Evolutionary conservation across 2,797 vertebrate species (phyloP).

Genomic region (Amazona finschi): DNA sequence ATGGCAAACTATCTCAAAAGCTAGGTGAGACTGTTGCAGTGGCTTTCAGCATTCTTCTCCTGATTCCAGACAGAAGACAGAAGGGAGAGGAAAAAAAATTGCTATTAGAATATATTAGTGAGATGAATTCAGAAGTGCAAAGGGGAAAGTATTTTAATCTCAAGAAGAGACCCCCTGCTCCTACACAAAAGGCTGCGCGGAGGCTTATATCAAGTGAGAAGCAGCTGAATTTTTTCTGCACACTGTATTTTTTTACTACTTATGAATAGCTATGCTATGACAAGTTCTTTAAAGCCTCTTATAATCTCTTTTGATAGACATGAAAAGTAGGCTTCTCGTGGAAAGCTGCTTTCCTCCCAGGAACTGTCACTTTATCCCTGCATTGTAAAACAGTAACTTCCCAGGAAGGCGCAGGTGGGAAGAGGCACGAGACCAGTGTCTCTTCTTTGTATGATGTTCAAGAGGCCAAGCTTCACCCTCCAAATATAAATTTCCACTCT

Average conservation of each 20-base stretch:
- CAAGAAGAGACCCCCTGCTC: background rate
- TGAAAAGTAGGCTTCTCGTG: background rate
- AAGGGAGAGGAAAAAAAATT: background rate
- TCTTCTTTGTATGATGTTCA: background rate
- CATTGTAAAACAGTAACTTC: background rate
- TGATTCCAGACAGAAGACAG: background rate
- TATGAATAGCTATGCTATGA: background rate
- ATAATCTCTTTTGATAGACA: background rate
- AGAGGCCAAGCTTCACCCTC: background rate
- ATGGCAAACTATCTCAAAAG: background rate
- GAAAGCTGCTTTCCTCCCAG: background rate
- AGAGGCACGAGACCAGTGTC: background rate
- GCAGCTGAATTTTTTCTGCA: background rate
- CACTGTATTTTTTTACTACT: background rate
- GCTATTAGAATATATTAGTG: background rate
- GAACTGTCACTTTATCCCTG: background rate
- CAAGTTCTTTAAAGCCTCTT: background rate
- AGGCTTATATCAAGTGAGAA: background rate
- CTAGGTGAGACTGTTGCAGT: background rate
- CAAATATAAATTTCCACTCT: background rate
- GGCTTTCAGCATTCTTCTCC: background rate
- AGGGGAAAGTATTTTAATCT: conserved; percentile 20
- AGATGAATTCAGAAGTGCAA: conserved; percentile 14
- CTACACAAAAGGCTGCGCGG: background rate
- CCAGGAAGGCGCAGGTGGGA: background rate